Evolutionary conservation across 1,140 invertebrate genomes (phyloP).

Genomic region (Drosophila sturtevanti): DNA sequence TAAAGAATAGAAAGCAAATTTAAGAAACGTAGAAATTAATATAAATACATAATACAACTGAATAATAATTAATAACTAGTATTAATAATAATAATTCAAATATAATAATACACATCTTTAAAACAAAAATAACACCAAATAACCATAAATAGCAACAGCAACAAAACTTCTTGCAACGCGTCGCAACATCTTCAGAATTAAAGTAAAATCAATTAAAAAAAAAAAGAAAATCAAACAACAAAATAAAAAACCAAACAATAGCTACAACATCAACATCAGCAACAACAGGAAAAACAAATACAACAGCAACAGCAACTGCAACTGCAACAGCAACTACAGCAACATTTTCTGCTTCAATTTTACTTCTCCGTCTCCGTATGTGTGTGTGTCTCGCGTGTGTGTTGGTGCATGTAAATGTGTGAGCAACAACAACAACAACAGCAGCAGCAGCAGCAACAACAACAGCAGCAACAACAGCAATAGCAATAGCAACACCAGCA

Average conservation of each 20-base stretch:
- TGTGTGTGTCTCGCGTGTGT: constrained; percentile 60
- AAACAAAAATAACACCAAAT: not conserved
- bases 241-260: constrained; percentile 13
- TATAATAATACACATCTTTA: not conserved
- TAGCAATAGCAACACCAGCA: constrained; percentile 31
- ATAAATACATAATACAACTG: not conserved
- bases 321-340: constrained; percentile 39
- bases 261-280: not conserved
- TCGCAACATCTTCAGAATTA: constrained; percentile 47
- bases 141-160: constrained; percentile 29
- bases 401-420: constrained; percentile 61
- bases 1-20: constrained; percentile 9
- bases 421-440: constrained; percentile 38
- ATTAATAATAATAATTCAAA: not conserved
- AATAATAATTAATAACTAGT: not conserved
- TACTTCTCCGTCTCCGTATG: constrained; percentile 59
- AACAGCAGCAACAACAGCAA: constrained; percentile 45
- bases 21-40: not conserved
- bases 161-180: constrained; percentile 45
- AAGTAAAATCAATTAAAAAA: constrained; percentile 17
- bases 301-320: constrained; percentile 11
- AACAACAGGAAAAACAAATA: not conserved
- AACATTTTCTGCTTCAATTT: constrained; percentile 55
- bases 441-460: constrained; percentile 37
- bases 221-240: constrained; percentile 21